Evolutionary conservation across 2,113 vertebrate genomes (phyloP).

Genomic region (Paramisgurnus dabryanus): DNA sequence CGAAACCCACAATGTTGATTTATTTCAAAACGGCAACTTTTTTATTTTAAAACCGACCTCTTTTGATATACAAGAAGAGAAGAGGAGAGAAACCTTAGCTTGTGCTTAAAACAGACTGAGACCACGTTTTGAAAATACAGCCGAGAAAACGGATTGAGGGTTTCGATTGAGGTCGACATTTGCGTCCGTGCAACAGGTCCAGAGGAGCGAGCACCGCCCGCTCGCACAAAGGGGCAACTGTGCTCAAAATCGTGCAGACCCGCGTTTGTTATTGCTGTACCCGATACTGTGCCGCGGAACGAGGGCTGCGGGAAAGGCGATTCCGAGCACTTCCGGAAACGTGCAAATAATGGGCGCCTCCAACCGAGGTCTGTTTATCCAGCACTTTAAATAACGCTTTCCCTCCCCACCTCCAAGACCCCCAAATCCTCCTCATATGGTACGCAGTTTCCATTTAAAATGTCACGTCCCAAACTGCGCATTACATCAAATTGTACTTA

Average conservation of each 20-base stretch:
- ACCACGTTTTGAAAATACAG: slow-evolving; percentile 61
- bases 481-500: slow-evolving; percentile 85
- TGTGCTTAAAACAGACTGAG: slow-evolving; percentile 53
- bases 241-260: slow-evolving; percentile 60
- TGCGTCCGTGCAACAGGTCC: slow-evolving; percentile 54
- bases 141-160: slow-evolving; percentile 54
- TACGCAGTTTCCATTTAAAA: slow-evolving; percentile 80
- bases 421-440: slow-evolving; percentile 77
- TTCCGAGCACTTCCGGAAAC: slow-evolving; percentile 68
- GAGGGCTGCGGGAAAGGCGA: slow-evolving; percentile 51
- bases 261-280: slow-evolving; percentile 74
- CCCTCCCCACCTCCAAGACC: slow-evolving; percentile 60
- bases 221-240: slow-evolving; percentile 70
- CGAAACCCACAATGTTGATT: slow-evolving; percentile 38
- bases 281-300: slow-evolving; percentile 67
- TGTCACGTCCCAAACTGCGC: slow-evolving; percentile 78
- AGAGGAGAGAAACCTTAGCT: slow-evolving; percentile 55
- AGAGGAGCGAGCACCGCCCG: slow-evolving; percentile 54
- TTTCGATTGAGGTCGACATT: slow-evolving; percentile 66
- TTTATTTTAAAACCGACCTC: slow-evolving; percentile 63
- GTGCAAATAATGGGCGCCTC: slow-evolving; percentile 59
- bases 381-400: slow-evolving; percentile 74
- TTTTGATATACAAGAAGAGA: slow-evolving; percentile 69
- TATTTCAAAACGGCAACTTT: slow-evolving; percentile 49
- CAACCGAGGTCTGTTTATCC: slow-evolving; percentile 76